Conservation (phyloP, 2,113 vertebrate species). For the Tachysurus vachellii region DNA sequence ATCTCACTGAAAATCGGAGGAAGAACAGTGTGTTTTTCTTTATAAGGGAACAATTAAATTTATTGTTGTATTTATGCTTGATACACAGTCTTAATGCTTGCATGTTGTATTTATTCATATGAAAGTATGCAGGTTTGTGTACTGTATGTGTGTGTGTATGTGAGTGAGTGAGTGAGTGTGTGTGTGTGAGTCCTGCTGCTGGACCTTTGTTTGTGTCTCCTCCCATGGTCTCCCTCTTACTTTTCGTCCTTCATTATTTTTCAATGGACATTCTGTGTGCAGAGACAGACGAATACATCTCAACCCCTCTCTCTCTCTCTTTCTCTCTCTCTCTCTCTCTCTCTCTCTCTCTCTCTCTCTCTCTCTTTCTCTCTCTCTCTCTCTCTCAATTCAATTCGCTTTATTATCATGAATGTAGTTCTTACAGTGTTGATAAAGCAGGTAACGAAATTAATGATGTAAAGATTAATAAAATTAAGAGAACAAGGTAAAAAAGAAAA, state of each 20-base stretch:
- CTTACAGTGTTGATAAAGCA: too few species aligned
- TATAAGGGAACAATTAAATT: neutral
- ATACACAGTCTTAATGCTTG: too few species aligned
- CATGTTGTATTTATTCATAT: neutral
- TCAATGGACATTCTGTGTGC: neutral
- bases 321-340: too few species aligned
- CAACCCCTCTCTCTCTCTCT: too few species aligned
- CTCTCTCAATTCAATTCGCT: too few species aligned
- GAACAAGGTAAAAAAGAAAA: too few species aligned
- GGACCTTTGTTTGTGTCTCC: neutral
- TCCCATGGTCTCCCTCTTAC: neutral
- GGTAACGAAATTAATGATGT: too few species aligned
- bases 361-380: too few species aligned
- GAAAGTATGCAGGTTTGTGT: neutral
- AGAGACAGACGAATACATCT: neutral
- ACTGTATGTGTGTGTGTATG: too few species aligned
- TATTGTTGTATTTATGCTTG: neutral
- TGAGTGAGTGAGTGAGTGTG: neutral
- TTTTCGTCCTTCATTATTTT: neutral
- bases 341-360: too few species aligned
- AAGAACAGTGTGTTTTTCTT: neutral
- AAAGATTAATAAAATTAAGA: too few species aligned
- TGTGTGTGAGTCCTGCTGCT: neutral
- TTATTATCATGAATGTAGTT: too few species aligned
- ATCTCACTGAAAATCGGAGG: neutral